Evolutionary conservation across 30 jellyfish, hydroid and myxozoan genomes (phyloP), one percentile per base, ranked within the genome.

Genomic region (Mastigias papua): DNA sequence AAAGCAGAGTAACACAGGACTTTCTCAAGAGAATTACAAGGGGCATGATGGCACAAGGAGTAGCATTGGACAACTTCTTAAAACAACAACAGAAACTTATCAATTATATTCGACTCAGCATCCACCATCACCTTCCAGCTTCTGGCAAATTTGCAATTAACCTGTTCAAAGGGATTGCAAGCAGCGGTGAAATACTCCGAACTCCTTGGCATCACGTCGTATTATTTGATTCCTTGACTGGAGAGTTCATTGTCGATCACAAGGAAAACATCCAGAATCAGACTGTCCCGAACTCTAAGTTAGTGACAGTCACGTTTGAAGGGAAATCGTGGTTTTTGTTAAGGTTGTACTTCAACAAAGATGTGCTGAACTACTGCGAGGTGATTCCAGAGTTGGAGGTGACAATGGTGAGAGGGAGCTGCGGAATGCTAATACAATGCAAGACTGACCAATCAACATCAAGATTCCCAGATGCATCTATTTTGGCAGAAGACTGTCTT

Each of bases 171-270:
- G 35, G 75, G 27, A 31, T 13, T n/a, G 60, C 69, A 21, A 42
- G 37, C 32, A 4, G 20, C 13, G 63, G 48, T 26, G 93, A 87
- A 31, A 26, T 51, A 19, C 86, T 84, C 65, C 69, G 87, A 7
- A 84, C 93, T 2, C 93, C 93, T 9, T 84, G 93, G 93, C 93
- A 84, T 37, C 71, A 84, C 33, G 81, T 57, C 17, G 87, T 70
- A 22, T 21, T 61, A 4, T 71, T 84, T 61, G 93, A 84, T 63
- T 29, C 93, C 4, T 20, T 10, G 21, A 30, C 27, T 30, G n/a
- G n/a, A n/a, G n/a, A n/a, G n/a, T n/a, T n/a, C n/a, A n/a, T n/a
- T n/a, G n/a, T n/a, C n/a, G n/a, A 35, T 32, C 82, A 57, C 42
- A 84, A 84, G 48, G 32, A 69, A 27, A 28, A 32, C 10, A 23